These are phyloP conservation scores for Junonia oenone DNA, from an alignment of 2,888 invertebrate species.

Conservation along the genomic window DNA sequence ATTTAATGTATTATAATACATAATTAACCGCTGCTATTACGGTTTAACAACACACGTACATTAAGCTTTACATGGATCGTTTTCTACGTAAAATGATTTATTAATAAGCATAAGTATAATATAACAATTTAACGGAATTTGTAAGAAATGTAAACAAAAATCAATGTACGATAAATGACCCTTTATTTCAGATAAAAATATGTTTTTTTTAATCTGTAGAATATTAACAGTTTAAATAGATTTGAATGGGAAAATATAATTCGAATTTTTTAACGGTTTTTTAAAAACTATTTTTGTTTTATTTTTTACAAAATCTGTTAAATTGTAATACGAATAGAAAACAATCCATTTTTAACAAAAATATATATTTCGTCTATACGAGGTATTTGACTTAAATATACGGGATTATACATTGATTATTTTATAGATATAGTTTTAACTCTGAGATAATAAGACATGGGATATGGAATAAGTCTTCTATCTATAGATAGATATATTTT, in stretches of 20 bases:
- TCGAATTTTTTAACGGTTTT: background rate
- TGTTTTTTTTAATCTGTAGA: background rate
- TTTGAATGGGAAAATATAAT: background rate
- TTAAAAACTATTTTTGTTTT: too few relatives aligned
- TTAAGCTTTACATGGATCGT: slow-evolving; percentile 48
- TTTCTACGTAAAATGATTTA: slow-evolving; percentile 29
- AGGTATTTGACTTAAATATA: slow-evolving; percentile 20
- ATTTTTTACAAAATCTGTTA: background rate
- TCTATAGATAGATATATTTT: too few relatives aligned
- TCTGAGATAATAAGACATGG: background rate
- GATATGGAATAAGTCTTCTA: background rate
- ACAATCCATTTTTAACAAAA: slow-evolving; percentile 62
- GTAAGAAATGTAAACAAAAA: background rate
- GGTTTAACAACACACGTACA: slow-evolving; percentile 63
- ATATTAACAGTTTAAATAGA: slow-evolving; percentile 1
- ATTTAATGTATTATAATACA: slow-evolving; percentile 52
- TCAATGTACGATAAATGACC: background rate
- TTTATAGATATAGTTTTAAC: background rate
- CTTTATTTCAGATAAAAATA: background rate
- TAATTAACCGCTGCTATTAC: slow-evolving; percentile 54
- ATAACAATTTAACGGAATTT: background rate
- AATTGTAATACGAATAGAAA: slow-evolving; percentile 30
- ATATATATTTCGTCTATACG: slow-evolving; percentile 44
- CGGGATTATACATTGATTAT: slow-evolving; percentile 8
- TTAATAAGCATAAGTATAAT: background rate